Percentiles rank a stretch among this genome's conserved stretches.
Evolutionary conservation across 2,113 vertebrate genomes (phyloP).

Genomic region (Pagrus major): DNA sequence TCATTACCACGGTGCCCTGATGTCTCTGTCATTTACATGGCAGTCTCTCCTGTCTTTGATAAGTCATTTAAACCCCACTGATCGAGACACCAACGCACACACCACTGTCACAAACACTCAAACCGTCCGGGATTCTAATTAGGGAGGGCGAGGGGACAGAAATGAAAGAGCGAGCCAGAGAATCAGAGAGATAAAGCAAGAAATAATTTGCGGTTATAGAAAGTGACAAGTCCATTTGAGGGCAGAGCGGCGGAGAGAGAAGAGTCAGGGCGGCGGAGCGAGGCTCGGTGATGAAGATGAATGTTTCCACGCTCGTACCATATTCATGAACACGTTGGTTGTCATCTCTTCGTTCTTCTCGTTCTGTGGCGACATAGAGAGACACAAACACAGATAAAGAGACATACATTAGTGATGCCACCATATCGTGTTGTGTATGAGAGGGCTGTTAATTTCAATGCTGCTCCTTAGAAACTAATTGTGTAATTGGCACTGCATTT

Average conservation of each 20-base stretch:
- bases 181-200: conserved; percentile 36
- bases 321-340: conserved; percentile 91
- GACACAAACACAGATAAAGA: conserved; percentile 30
- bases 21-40: conserved; percentile 13
- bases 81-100: conserved; percentile 13
- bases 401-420: conserved; percentile 19
- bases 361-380: conserved; percentile 78
- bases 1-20: conserved; percentile 1
- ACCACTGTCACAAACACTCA: conserved; percentile 44
- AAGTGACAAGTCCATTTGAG: conserved; percentile 74
- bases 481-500: not conserved
- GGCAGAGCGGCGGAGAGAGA: conserved; percentile 14
- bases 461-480: conserved; percentile 45
- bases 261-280: not conserved
- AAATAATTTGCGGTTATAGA: conserved; percentile 62
- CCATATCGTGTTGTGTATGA: conserved; percentile 19
- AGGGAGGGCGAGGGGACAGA: conserved; percentile 1
- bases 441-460: conserved; percentile 29
- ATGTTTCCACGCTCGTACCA: conserved; percentile 79
- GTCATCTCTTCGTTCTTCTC: conserved; percentile 92
- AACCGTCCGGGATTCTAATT: conserved; percentile 35
- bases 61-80: conserved; percentile 39
- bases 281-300: conserved; percentile 42
- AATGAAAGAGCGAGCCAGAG: conserved; percentile 6
- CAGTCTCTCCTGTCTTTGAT: conserved; percentile 19